phyloP scores from a whole-genome alignment of 2,113 vertebrate genomes.

The Hiodon tergisus region DNA sequence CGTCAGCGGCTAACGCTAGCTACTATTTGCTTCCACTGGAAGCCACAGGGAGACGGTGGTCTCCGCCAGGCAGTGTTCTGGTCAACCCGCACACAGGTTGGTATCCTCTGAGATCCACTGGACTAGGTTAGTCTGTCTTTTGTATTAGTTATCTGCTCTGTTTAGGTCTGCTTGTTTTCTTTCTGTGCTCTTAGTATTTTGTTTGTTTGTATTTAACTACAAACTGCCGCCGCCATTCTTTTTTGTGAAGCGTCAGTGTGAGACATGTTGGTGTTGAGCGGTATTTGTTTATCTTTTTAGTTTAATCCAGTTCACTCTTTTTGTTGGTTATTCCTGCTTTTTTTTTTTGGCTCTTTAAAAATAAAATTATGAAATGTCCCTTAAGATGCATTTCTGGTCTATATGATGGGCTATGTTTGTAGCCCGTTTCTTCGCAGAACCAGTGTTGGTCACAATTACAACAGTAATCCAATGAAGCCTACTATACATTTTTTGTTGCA shows the following conservation, averaged over 20 bases:
- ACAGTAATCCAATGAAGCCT: constrained; percentile 12
- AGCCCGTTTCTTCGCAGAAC: constrained; percentile 11
- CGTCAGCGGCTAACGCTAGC: constrained; percentile 71
- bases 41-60: constrained; percentile 68
- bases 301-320: no score
- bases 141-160: constrained; percentile 4
- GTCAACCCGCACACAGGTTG: constrained; percentile 89
- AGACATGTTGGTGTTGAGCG: no score
- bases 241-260: no score
- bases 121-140: background rate
- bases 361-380: no score
- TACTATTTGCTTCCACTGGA: constrained; percentile 91
- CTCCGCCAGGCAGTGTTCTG: constrained; percentile 80
- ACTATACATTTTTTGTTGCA: constrained; percentile 17
- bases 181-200: no score
- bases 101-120: constrained; percentile 57
- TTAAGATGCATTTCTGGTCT: no score
- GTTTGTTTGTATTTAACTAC: no score
- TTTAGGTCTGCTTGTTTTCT: background rate
- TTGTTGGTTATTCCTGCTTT: no score
- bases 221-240: no score
- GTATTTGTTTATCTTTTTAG: no score
- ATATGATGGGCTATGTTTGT: no score
- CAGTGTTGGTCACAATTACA: constrained; percentile 2
- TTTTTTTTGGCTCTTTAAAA: no score